These are phyloP conservation scores for Micromys minutus DNA, from an alignment of 2,113 vertebrate genomes.

Conservation along the genomic window DNA sequence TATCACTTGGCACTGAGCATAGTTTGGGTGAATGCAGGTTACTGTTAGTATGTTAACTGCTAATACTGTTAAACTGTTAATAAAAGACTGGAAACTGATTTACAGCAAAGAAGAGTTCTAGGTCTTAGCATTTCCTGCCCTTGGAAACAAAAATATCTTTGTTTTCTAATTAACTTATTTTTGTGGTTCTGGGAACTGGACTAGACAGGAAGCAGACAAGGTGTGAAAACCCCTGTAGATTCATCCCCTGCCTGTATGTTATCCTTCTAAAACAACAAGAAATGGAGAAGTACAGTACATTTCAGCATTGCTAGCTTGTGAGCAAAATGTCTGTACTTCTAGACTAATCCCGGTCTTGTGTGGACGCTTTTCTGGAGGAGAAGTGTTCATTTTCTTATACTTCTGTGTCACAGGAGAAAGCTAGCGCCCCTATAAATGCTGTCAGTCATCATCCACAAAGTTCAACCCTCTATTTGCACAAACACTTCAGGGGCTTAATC, in stretches of 20 bases:
- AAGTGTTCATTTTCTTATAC: background rate
- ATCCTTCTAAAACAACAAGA: slow-evolving; percentile 31
- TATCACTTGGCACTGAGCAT: background rate
- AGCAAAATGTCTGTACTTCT: background rate
- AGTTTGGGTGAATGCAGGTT: background rate
- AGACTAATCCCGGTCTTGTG: background rate
- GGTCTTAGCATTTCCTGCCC: slow-evolving; percentile 46
- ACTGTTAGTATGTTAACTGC: background rate
- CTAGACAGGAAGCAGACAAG: too few species aligned
- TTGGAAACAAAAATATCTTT: slow-evolving; percentile 5
- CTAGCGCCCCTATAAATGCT: background rate
- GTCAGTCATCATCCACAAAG: background rate
- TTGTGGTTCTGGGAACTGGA: background rate
- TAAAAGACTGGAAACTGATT: background rate
- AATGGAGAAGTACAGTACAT: background rate
- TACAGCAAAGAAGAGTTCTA: slow-evolving; percentile 30
- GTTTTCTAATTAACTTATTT: background rate
- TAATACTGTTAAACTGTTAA: too few species aligned
- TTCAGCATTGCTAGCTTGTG: slow-evolving; percentile 1
- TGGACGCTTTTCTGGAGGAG: background rate
- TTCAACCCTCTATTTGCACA: background rate
- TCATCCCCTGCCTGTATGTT: background rate
- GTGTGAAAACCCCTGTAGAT: background rate
- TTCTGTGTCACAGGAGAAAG: background rate
- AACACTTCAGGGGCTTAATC: slow-evolving; percentile 39